These are phyloP conservation scores for Onychostoma macrolepis DNA, from an alignment of 2,113 vertebrate species.

Conservation along the genomic window DNA sequence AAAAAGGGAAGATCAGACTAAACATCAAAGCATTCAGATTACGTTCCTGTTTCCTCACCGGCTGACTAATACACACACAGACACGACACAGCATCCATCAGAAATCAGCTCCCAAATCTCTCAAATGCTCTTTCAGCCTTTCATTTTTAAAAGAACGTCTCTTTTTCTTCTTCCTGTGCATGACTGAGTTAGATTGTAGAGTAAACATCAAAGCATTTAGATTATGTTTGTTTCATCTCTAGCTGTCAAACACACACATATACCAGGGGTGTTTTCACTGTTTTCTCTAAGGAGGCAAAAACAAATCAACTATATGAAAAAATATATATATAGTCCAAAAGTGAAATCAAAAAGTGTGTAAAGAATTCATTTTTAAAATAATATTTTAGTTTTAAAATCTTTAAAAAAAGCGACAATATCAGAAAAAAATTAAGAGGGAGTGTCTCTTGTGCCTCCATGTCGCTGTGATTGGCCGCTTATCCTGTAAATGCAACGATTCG, in stretches of 20 bases:
- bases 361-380: too few species aligned
- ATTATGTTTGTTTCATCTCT: constrained; percentile 36
- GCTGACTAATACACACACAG: background rate
- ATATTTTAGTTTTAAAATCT: too few species aligned
- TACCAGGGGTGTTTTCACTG: background rate
- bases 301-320: background rate
- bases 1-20: constrained; percentile 39
- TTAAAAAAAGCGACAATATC: too few species aligned
- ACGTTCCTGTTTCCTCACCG: constrained; percentile 17
- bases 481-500: background rate
- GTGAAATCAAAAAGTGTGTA: too few species aligned
- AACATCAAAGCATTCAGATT: constrained; percentile 47
- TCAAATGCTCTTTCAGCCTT: constrained; percentile 26
- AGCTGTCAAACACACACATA: constrained; percentile 8
- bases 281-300: background rate
- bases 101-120: constrained; percentile 19
- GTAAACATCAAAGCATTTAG: constrained; percentile 39
- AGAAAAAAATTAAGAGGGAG: background rate
- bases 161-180: constrained; percentile 6
- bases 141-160: constrained; percentile 13
- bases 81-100: constrained; percentile 4
- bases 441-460: background rate
- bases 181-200: constrained; percentile 21
- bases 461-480: background rate
- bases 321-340: background rate